phyloP scores from a whole-genome alignment of 2,797 vertebrate species.

The Lepilemur septentrionalis region DNA sequence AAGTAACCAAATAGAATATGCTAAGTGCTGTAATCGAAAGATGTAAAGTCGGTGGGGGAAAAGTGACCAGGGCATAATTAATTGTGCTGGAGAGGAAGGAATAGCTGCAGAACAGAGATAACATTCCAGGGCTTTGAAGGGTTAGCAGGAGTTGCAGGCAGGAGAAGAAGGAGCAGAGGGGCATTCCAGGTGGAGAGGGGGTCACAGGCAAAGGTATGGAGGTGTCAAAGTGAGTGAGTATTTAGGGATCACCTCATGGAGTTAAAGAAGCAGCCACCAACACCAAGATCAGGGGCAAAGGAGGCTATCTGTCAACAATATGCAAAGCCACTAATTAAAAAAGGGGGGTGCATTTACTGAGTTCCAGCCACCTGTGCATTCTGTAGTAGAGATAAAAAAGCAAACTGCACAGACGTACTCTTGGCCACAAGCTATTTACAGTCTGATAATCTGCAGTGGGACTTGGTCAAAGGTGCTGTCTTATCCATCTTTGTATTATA shows the following conservation, averaged over 20 bases:
- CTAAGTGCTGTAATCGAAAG: neutral
- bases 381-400: neutral
- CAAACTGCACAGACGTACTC: neutral
- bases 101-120: neutral
- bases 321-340: neutral
- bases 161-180: neutral
- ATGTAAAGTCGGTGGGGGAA: neutral
- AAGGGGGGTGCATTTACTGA: neutral
- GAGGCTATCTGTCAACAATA: neutral
- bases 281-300: neutral
- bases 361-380: neutral
- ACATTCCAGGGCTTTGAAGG: neutral
- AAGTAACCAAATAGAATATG: neutral
- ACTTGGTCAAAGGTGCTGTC: neutral
- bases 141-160: neutral
- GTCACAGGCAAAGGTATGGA: neutral
- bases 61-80: neutral
- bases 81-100: neutral
- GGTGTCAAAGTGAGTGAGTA: neutral
- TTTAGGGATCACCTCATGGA: neutral
- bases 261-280: neutral
- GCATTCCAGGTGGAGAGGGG: neutral
- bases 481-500: neutral
- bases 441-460: neutral
- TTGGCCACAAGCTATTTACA: neutral